Base-by-base conservation (phyloP, 2,113 vertebrate species). In the Rhineura floridana region DNA sequence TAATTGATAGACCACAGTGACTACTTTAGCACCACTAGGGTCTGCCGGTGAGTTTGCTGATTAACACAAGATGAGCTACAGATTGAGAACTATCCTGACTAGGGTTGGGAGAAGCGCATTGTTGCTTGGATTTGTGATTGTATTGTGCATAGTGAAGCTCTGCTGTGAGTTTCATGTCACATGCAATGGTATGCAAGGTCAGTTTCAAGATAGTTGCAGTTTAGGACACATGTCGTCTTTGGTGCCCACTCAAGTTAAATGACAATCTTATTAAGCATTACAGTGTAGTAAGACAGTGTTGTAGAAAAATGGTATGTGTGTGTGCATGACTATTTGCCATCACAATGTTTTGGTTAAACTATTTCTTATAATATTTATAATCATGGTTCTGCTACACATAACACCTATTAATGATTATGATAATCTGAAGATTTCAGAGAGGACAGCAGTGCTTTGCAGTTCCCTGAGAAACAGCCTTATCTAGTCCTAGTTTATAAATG, bases 71-170 rank as follows among this genome's bases (percentile, higher is more conserved):
- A 67, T 0, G n/a, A 75, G 33, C 76, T 39, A 1, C 0, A 12
- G 79, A 76, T 82, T 0, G 65, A 42, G 0, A 33, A 81, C 12
- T 44, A 48, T 0, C 0, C 1, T 23, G 87, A 72, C 52, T 39
- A 30, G 0, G 1, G 1, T 36, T 46, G n/a, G 0, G 4, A 69
- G 11, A 50, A 72, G 62, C 0, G 0, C 36, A 82, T 30, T 76
- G 70, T 65, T 81, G 19, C 23, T 75, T 88, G 30, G 23, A 73
- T n/a, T 46, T 44, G 30, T 63, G 79, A 63, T 72, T 63, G 69
- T 36, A 36, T 63, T 82, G 36, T 87, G 69, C 42, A 30, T n/a
- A 33, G 6, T 28, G 59, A 17, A 81, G 36, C 28, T 33, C 50
- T 72, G 48, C 17, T 81, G 59, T 78, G 55, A 52, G 39, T 6